Evolutionary conservation across 2,888 invertebrate genomes (phyloP), one percentile per base, ranked within the genome.

Genomic region (Abrostola triplasia): DNA sequence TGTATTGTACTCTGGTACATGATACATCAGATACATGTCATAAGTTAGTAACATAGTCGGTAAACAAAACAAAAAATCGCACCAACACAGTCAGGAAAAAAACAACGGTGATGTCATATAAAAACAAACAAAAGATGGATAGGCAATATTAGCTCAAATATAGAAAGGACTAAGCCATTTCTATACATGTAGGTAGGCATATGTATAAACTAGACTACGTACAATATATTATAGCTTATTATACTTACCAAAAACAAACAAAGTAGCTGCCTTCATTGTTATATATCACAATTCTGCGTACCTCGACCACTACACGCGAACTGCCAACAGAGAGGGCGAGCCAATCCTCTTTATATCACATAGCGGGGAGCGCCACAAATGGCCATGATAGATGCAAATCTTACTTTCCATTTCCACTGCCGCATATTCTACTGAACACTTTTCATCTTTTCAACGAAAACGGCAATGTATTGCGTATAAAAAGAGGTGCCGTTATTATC

Each of bases 211-310:
- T 40, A 9, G 10, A 40, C 5, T 40, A 40, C 10, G n/a, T n/a
- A n/a, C n/a, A n/a, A n/a, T 10, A 9, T 7, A 40, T 24, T 24
- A 24, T 24, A 24, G 1, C 24, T 2, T 24, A 24, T n/a, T 24
- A 24, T 24, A 84, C 93, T 93, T 76, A 93, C 93, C 93, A 57
- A 93, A 90, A 82, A 92, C 76, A 81, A 91, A 79, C 59, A 93
- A 78, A 67, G 88, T 88, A 48, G 86, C 76, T 50, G 88, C 83
- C 88, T 90, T 93, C 93, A 93, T 93, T 79, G 70, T 57, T 67
- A 49, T 53, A 57, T 52, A 62, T 76, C 79, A 81, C 79, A 79
- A 85, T 84, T 73, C 77, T 77, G 82, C 73, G 71, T 84, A 68
- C 82, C 54, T 67, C 78, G 72, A 73, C 73, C 64, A 79, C 83